Percentiles rank a stretch among this genome's conserved stretches.
These are phyloP conservation scores for Serripes groenlandicus DNA, from an alignment of 2,888 invertebrate species.

Conservation along the genomic window DNA sequence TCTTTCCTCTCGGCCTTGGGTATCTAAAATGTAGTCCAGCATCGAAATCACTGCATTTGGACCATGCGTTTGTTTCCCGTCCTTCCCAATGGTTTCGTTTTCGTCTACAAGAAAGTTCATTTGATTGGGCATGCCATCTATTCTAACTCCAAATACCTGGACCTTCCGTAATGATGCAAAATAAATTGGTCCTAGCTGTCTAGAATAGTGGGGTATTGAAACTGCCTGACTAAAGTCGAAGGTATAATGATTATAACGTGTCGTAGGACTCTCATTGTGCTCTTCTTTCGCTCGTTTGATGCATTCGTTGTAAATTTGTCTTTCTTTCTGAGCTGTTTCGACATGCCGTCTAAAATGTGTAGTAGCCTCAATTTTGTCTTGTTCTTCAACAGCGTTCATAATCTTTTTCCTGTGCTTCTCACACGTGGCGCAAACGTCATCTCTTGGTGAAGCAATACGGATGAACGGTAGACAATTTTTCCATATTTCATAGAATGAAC, in stretches of 20 bases:
- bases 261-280: background rate
- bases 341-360: background rate
- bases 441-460: background rate
- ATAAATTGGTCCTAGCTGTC: slow-evolving; percentile 39
- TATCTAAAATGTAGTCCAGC: slow-evolving; percentile 37
- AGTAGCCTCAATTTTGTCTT: background rate
- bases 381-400: background rate
- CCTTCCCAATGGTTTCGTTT: slow-evolving; percentile 36
- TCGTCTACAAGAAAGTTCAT: slow-evolving; percentile 53
- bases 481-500: slow-evolving; percentile 1
- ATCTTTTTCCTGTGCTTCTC: background rate
- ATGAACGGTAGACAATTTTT: background rate
- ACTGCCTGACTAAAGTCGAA: slow-evolving; percentile 39
- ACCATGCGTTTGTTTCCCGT: slow-evolving; percentile 37
- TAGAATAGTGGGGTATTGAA: slow-evolving; percentile 24
- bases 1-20: slow-evolving; percentile 16
- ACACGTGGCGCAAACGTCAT: slow-evolving; percentile 10
- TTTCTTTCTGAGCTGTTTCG: slow-evolving; percentile 3
- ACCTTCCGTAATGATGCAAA: slow-evolving; percentile 43
- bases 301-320: slow-evolving; percentile 8
- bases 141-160: slow-evolving; percentile 51
- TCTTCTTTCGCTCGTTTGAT: slow-evolving; percentile 17
- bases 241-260: slow-evolving; percentile 28
- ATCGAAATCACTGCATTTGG: slow-evolving; percentile 53
- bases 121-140: slow-evolving; percentile 42